Base-by-base conservation (phyloP, 2,113 vertebrate genomes). In the Odocoileus virginianus region DNA sequence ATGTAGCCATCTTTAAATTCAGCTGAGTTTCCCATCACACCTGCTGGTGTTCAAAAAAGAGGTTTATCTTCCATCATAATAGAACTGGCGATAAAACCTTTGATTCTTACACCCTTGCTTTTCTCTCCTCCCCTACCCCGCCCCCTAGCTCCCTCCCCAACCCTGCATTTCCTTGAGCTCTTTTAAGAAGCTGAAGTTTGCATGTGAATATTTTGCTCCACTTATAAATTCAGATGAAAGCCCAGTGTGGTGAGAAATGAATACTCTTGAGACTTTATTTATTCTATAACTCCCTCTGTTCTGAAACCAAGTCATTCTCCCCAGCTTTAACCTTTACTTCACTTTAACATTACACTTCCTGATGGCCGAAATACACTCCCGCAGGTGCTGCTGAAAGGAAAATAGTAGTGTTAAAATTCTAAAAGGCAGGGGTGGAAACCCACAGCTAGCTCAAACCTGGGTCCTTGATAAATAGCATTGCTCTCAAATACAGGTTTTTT, bases 151-250 rank as follows among this genome's bases (percentile, higher is more conserved):
- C 57, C 78, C 45, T 50, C 8, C 25, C 17, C 30, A 90, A 52
- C 61, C 90, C 67, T 58, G 60, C 55, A 89, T 95, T 91, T 97
- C 19, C 57, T 95, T 91, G 19, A 96, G 55, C 30, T 98, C 60
- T 92, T 97, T 92, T 88, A 58, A 96, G 76, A 94, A 89, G 27
- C 88, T 94, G 50, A 97, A 91, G 55, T 36, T 95, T 94, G 30
- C 33, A 87, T 91, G 27, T 83, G 89, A 95, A 64, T 92, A 92
- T 84, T 89, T 78, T 92, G 55, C 60, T 96, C 71, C 52, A 91
- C 33, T 94, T 97, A 67, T 47, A 81, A 95, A 95, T 96, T 96
- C 71, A 96, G 61, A 93, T 64, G 81, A 96, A 95, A 98, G 91
- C 17, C 86, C 91, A 74, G n/a, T 52, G 76, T 79, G 23, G 58